Base-by-base conservation (phyloP, 2,113 vertebrate genomes). In the Leptosomus discolor region DNA sequence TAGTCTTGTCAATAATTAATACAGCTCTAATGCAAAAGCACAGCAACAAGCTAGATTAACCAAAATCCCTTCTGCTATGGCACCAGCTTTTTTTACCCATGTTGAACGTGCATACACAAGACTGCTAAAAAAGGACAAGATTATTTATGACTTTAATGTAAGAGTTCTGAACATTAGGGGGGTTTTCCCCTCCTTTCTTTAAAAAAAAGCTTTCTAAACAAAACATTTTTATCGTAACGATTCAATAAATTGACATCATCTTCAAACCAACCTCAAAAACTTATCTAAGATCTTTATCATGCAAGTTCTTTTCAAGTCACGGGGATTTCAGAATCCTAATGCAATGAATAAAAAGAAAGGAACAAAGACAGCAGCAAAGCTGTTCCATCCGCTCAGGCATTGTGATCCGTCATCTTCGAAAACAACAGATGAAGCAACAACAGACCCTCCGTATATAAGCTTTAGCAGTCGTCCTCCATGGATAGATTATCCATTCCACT, bases 1-100 rank as follows among this genome's bases (percentile, higher is more conserved):
- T 43, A 30, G 32, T 69, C 71, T 67, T 79, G 79, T 93, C 91
- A 93, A 76, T 95, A 96, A 95, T 94, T 95, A 93, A 85, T 81
- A 94, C 16, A 73, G 43, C 26, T 74, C 79, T 37, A 46, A 60
- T 34, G 67, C 45, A 64, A 56, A 90, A 70, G 77, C 75, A 85
- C 15, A 94, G 82, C 61, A 95, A 88, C 85, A 75, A 93, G 23
- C 69, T 29, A 63, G 64, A 97, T 85, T 39, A 95, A 87, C 58
- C 60, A 91, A 84, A 94, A 90, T 36, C 71, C 64, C 68, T 77
- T 61, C 88, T 0, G 1, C 75, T 46, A 8, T 11, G 16, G 53
- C 64, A 64, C 57, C 29, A 12, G 51, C 39, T 68, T 39, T 39
- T 58, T 54, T n/a, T 21, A n/a, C 24, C 12, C 32, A 27, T 37